phyloP scores from a whole-genome alignment of 64 coral and sea anemone species.

The Actinia tenebrosa region DNA sequence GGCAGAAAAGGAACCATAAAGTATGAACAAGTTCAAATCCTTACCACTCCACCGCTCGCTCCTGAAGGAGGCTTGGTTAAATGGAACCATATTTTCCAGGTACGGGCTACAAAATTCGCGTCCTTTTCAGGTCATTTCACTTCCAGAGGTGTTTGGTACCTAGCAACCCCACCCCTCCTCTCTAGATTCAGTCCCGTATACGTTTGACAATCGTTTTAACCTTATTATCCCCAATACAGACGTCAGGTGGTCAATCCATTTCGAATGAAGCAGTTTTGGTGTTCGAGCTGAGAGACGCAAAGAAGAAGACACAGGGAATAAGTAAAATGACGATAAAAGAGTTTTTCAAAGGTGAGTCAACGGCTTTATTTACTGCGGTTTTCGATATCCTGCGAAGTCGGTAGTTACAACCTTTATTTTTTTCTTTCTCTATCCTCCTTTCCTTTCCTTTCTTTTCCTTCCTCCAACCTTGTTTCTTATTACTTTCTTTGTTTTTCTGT shows the following conservation, averaged over 20 bases:
- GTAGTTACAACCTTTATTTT: too few relatives aligned
- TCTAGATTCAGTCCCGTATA: not conserved
- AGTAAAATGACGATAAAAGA: constrained; percentile 70
- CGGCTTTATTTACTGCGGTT: not conserved
- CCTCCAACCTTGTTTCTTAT: too few relatives aligned
- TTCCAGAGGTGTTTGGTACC: too few relatives aligned
- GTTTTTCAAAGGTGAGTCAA: constrained; percentile 77
- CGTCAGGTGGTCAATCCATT: constrained; percentile 70
- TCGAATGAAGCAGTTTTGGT: constrained; percentile 67
- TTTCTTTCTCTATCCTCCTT: too few relatives aligned
- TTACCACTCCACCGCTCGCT: constrained; percentile 64
- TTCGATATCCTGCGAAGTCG: not conserved
- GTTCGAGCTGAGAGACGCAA: constrained; percentile 82
- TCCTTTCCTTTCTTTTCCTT: not conserved
- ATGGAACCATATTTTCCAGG: constrained; percentile 89
- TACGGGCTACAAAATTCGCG: not conserved
- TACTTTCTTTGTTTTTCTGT: too few relatives aligned
- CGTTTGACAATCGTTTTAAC: not conserved
- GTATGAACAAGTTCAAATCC: constrained; percentile 66
- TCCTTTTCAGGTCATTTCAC: too few relatives aligned
- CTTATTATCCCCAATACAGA: constrained; percentile 25
- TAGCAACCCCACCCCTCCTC: too few relatives aligned
- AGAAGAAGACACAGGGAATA: constrained; percentile 69
- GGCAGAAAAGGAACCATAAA: constrained; percentile 71
- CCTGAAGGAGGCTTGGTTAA: constrained; percentile 91